Base-by-base conservation (phyloP, 2,113 vertebrate genomes). In the Sapayoa aenigma region DNA sequence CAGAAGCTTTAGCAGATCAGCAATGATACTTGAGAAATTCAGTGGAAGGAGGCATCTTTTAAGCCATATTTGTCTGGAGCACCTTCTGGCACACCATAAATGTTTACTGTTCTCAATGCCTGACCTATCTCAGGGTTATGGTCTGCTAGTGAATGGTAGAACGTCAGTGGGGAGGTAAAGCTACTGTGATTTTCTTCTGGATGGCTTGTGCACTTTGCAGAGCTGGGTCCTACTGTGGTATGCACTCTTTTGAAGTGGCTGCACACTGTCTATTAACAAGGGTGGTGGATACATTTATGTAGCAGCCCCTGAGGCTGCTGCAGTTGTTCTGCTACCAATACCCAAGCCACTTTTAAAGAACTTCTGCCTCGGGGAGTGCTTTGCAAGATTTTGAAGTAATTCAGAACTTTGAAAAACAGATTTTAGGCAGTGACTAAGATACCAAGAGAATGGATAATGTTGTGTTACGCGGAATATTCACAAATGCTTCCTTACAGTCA, bases 21-120 rank as follows among this genome's bases (percentile, higher is more conserved):
- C 77, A 91, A 78, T 33, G 80, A 55, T 94, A 85, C 85, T 93
- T 91, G 88, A 80, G 76, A 95, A 96, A 96, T 92, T 92, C 84
- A 91, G 18, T 89, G 76, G 87, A 85, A 62, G n/a, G 30, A 96
- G 81, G 31, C 25, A 28, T 94, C 68, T 96, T 95, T 94, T 56
- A 91, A 97, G 89, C 68, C 50, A 33, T 82, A 60, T 94, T 65
- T 96, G 62, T 73, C 87, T 89, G 46, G 93, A 93, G 87, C 58
- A 91, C 77, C 74, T 97, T 95, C 93, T 63, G 91, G 56, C 77
- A 76, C 44, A 37, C 78, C 77, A 65, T 23, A 33, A 89, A 27
- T 73, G 20, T 93, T 96, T 94, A 33, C 71, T 41, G 49, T 79
- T 91, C 62, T 87, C 90, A 84, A 2, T 50, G 89, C 31, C 71